These are phyloP conservation scores for Abramis brama DNA, from an alignment of 2,113 vertebrate species.

Conservation along the genomic window DNA sequence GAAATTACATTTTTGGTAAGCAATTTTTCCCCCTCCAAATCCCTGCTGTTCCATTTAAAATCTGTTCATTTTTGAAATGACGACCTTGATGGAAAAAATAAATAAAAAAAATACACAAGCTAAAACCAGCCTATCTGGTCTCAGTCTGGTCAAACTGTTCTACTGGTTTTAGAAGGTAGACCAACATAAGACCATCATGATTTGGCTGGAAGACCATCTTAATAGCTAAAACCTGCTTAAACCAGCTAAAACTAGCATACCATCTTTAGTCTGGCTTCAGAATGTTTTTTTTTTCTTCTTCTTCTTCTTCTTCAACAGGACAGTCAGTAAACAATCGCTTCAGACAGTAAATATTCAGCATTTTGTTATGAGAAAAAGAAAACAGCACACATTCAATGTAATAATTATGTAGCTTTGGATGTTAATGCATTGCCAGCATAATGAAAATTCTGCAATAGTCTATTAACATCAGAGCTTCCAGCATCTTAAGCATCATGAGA, in stretches of 20 bases:
- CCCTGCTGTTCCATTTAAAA: constrained; percentile 7
- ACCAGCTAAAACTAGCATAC: background rate
- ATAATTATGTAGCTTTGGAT: background rate
- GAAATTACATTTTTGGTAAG: background rate
- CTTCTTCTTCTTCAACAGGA: background rate
- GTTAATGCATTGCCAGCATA: background rate
- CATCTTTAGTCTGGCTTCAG: background rate
- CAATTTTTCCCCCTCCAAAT: background rate
- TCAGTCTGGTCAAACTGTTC: background rate
- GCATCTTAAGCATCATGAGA: background rate
- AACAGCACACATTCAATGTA: background rate
- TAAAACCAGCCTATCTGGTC: constrained; percentile 1
- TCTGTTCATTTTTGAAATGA: constrained; percentile 1
- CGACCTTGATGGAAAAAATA: background rate
- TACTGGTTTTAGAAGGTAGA: background rate
- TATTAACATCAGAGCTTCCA: background rate
- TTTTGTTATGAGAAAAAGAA: background rate
- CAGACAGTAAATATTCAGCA: background rate
- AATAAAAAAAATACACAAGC: background rate
- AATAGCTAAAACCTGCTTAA: background rate
- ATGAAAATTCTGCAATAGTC: background rate
- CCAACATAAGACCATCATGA: background rate
- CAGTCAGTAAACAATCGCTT: background rate
- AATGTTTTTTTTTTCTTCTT: background rate
- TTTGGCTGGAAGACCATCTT: background rate